phyloP scores from a whole-genome alignment of 2,888 invertebrate genomes.

The Anoplius nigerrimus region DNA sequence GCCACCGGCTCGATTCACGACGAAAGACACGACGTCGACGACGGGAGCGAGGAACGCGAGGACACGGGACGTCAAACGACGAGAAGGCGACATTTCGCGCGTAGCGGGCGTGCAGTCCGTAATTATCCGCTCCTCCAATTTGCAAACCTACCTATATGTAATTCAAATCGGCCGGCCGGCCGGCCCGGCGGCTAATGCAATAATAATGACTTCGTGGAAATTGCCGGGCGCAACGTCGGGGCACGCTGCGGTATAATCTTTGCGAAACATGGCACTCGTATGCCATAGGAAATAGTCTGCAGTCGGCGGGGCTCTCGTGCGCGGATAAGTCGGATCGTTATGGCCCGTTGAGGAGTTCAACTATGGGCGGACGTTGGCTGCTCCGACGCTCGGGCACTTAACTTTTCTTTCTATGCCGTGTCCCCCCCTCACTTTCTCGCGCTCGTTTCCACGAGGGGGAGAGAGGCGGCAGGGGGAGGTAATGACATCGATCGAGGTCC shows the following conservation, averaged over 20 bases:
- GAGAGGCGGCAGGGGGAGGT: neutral
- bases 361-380: too few species aligned
- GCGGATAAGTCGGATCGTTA: too few species aligned
- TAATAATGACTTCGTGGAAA: slow-evolving; percentile 57
- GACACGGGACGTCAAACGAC: neutral
- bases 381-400: too few species aligned
- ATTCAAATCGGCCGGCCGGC: slow-evolving; percentile 48
- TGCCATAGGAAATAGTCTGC: slow-evolving; percentile 24
- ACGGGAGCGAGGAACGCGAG: neutral
- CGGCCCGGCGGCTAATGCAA: slow-evolving; percentile 51
- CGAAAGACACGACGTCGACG: neutral
- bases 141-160: slow-evolving; percentile 48
- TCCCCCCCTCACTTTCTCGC: too few species aligned
- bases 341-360: too few species aligned
- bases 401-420: too few species aligned
- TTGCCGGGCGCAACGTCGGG: slow-evolving; percentile 28
- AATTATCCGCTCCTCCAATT: slow-evolving; percentile 56
- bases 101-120: slow-evolving; percentile 32
- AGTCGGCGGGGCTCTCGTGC: too few species aligned
- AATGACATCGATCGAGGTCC: too few species aligned
- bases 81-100: slow-evolving; percentile 28
- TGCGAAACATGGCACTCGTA: slow-evolving; percentile 25
- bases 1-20: neutral
- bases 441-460: neutral
- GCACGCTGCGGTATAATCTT: slow-evolving; percentile 31